Percentiles rank a stretch among this genome's conserved stretches.
Conservation (phyloP, 2,888 invertebrate genomes). For the Spodoptera exigua region DNA sequence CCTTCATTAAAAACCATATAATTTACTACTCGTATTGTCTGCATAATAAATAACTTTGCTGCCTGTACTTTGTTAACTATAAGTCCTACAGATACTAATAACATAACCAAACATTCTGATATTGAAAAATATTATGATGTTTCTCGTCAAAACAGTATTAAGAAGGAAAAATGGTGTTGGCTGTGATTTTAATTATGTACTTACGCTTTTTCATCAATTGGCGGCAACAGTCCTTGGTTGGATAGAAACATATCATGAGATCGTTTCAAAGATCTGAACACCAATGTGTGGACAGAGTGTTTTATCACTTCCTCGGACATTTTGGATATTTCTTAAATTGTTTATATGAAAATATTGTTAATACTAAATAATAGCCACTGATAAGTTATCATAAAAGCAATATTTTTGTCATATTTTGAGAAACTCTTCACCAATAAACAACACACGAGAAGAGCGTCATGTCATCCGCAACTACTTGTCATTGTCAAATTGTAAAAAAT, state of each 20-base stretch:
- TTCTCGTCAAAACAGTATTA: too few species aligned
- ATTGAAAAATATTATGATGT: too few species aligned
- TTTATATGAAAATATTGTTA: slow-evolving; percentile 2
- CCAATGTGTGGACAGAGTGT: slow-evolving; percentile 98
- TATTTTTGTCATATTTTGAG: slow-evolving; percentile 37
- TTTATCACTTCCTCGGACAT: slow-evolving; percentile 96
- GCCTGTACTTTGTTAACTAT: too few species aligned
- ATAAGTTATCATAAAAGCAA: slow-evolving; percentile 10
- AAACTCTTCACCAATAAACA: slow-evolving; percentile 30
- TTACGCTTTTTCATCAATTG: slow-evolving; percentile 95
- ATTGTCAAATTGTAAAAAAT: slow-evolving; percentile 7
- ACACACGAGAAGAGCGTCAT: slow-evolving; percentile 32
- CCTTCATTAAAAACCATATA: too few species aligned
- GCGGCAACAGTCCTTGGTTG: slow-evolving; percentile 95
- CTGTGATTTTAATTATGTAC: slow-evolving; percentile 63
- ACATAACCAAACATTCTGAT: too few species aligned
- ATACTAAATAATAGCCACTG: neutral
- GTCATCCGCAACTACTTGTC: slow-evolving; percentile 25
- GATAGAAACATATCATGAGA: slow-evolving; percentile 99
- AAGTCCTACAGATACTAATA: too few species aligned
- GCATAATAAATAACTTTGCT: too few species aligned
- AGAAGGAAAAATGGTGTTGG: too few species aligned
- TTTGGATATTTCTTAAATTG: slow-evolving; percentile 51
- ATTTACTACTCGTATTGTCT: too few species aligned
- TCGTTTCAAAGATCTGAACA: slow-evolving; percentile 98